Evolutionary conservation across 2,113 vertebrate species (phyloP).

Genomic region (Corydoras maculifer): DNA sequence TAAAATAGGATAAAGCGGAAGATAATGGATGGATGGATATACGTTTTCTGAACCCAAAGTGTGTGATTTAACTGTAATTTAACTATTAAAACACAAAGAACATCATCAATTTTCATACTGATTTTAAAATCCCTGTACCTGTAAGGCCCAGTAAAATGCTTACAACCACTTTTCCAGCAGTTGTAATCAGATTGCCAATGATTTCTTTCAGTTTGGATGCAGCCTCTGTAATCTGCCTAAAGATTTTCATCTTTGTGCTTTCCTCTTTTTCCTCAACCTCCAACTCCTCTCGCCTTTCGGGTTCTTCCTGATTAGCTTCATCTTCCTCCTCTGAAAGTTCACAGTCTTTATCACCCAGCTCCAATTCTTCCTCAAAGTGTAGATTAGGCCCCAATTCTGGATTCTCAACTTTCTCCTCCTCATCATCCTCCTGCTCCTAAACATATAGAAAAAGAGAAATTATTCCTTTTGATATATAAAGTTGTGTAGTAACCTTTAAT

Average conservation of each 20-base stretch:
- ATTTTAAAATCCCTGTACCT: slow-evolving; percentile 57
- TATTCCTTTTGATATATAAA: no score
- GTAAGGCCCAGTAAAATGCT: slow-evolving; percentile 82
- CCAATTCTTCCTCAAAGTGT: slow-evolving; percentile 74
- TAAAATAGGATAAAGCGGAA: no score
- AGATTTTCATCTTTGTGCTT: slow-evolving; percentile 70
- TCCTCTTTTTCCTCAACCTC: slow-evolving; percentile 63
- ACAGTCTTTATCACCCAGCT: slow-evolving; percentile 55
- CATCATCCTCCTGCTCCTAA: slow-evolving; percentile 39
- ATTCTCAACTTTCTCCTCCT: slow-evolving; percentile 64
- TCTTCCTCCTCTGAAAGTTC: slow-evolving; percentile 32
- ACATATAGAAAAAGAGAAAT: background rate
- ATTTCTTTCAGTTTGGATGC: slow-evolving; percentile 77
- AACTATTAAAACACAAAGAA: no score
- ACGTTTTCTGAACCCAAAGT: no score
- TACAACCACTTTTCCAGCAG: slow-evolving; percentile 84
- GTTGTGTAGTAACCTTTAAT: no score
- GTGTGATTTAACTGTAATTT: no score
- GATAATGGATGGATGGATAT: no score
- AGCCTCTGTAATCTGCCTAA: slow-evolving; percentile 72
- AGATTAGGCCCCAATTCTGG: slow-evolving; percentile 70
- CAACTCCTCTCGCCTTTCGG: slow-evolving; percentile 50
- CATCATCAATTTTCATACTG: no score
- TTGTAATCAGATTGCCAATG: slow-evolving; percentile 80
- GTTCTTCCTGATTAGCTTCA: slow-evolving; percentile 41